These are phyloP conservation scores for Anthopleura xanthogrammica DNA, from an alignment of 92 coral and sea anemone species.

Conservation along the genomic window DNA sequence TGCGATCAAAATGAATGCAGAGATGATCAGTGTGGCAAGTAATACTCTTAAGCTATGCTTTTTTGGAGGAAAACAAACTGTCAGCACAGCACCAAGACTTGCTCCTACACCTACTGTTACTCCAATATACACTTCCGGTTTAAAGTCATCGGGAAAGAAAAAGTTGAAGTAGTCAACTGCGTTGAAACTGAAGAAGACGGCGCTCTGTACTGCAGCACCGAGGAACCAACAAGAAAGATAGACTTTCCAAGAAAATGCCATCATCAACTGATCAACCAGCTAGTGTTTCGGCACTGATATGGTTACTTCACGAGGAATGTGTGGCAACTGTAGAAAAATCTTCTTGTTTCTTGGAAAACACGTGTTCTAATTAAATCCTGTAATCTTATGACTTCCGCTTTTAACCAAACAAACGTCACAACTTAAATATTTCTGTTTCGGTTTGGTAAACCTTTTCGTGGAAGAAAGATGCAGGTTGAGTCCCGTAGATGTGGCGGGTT, in stretches of 20 bases:
- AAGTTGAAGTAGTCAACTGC: conserved; percentile 88
- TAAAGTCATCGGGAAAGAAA: conserved; percentile 80
- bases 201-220: conserved; percentile 90
- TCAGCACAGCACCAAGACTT: conserved; percentile 69
- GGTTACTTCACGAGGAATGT: neutral
- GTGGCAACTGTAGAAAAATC: neutral
- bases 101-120: conserved; percentile 83
- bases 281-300: neutral
- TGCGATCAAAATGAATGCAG: conserved; percentile 60
- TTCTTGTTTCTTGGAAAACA: neutral
- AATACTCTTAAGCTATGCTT: conserved; percentile 50
- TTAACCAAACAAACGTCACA: neutral
- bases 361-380: neutral
- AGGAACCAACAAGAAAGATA: conserved; percentile 88
- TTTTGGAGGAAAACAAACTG: conserved; percentile 63
- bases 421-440: neutral
- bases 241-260: conserved; percentile 68
- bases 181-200: conserved; percentile 77
- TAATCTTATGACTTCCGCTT: neutral
- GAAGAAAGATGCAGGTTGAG: neutral
- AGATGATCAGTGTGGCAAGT: conserved; percentile 56
- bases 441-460: neutral
- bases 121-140: conserved; percentile 83
- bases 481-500: neutral
- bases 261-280: neutral